Evolutionary conservation across 2,888 invertebrate genomes (phyloP).

Genomic region (Hecatera dysodea): DNA sequence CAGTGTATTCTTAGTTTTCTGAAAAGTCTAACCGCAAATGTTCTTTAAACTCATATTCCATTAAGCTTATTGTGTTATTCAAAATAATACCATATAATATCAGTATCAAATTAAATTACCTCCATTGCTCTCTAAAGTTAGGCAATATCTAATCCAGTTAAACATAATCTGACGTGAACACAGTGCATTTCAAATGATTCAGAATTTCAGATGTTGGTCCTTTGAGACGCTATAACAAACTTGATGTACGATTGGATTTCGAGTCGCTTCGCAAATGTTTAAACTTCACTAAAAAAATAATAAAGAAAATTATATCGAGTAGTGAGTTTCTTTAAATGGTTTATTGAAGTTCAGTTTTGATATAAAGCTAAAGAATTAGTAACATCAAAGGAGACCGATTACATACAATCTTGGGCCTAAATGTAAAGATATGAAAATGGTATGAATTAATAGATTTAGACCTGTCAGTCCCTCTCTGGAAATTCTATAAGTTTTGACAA

Average conservation of each 20-base stretch:
- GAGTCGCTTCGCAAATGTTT: constrained; percentile 18
- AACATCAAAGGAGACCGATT: too few species aligned
- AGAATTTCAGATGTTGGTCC: constrained; percentile 37
- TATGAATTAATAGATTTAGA: too few species aligned
- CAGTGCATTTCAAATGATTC: constrained; percentile 49
- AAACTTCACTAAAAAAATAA: constrained; percentile 19
- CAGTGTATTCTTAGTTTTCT: too few species aligned
- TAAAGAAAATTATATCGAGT: constrained; percentile 3
- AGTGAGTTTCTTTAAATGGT: constrained; percentile 14
- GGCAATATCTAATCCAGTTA: constrained; percentile 43
- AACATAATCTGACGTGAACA: constrained; percentile 37
- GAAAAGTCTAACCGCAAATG: background rate
- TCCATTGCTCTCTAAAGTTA: constrained; percentile 39
- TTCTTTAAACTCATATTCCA: background rate
- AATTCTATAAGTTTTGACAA: too few species aligned
- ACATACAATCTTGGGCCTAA: too few species aligned
- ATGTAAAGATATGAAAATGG: too few species aligned
- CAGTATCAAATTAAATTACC: constrained; percentile 43
- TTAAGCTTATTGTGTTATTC: constrained; percentile 1
- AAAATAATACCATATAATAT: constrained; percentile 29
- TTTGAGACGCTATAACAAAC: constrained; percentile 33
- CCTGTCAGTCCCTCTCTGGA: too few species aligned
- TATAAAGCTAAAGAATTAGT: too few species aligned
- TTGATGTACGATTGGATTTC: constrained; percentile 24
- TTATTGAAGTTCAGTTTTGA: background rate